Conservation (phyloP, 2,888 invertebrate genomes). For the Hymenopus coronatus region DNA sequence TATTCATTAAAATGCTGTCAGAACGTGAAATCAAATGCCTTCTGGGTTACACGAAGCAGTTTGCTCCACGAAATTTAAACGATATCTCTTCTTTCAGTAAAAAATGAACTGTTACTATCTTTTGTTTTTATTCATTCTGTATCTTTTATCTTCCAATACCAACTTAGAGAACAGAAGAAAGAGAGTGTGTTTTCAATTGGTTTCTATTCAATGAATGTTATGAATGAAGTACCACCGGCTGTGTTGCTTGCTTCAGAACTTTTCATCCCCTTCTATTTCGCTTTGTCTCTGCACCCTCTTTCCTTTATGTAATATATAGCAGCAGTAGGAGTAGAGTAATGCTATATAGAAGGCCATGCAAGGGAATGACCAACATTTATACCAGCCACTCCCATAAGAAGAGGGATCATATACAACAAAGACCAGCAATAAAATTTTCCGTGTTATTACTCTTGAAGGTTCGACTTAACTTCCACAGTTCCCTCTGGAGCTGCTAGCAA, state of each 20-base stretch:
- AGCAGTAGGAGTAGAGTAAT: not conserved
- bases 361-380: not conserved
- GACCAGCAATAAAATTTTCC: not conserved
- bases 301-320: not conserved
- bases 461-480: not conserved
- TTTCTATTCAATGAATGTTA: not conserved
- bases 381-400: not conserved
- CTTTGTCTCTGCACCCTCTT: not conserved
- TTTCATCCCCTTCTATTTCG: not conserved
- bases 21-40: not conserved
- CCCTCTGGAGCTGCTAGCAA: not conserved
- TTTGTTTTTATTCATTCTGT: not conserved
- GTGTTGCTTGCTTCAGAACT: not conserved
- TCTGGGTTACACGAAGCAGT: too few species aligned
- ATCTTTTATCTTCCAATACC: not conserved
- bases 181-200: not conserved
- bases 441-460: not conserved
- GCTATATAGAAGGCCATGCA: not conserved
- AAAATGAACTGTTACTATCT: not conserved
- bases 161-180: not conserved
- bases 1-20: not conserved
- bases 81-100: not conserved
- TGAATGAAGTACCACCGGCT: not conserved
- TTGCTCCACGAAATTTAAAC: not conserved
- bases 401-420: not conserved